phyloP scores from a whole-genome alignment of 2,797 vertebrate genomes.

The Sebastolobus altivelis region DNA sequence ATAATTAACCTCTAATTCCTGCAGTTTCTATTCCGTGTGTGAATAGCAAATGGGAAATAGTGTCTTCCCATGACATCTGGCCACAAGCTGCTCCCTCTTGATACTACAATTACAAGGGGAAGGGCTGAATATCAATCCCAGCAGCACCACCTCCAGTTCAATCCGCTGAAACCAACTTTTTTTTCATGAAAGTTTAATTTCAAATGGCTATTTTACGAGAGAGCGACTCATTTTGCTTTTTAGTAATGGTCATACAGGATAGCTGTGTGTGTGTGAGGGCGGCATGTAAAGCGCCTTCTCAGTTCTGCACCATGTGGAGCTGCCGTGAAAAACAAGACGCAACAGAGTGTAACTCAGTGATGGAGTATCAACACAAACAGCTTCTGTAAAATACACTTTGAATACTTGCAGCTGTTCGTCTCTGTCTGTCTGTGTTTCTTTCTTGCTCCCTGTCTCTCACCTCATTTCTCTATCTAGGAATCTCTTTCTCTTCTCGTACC shows the following conservation, averaged over 20 bases:
- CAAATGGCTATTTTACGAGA: constrained; percentile 40
- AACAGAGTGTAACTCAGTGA: constrained; percentile 41
- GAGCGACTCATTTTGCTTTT: constrained; percentile 34
- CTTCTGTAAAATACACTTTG: constrained; percentile 26
- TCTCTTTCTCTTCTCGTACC: constrained; percentile 26
- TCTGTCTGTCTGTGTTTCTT: neutral
- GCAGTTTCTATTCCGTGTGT: constrained; percentile 72
- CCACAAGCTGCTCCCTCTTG: constrained; percentile 77
- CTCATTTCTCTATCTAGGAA: constrained; percentile 11
- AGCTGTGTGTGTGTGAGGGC: constrained; percentile 12
- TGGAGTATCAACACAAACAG: constrained; percentile 25
- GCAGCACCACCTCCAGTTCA: constrained; percentile 32
- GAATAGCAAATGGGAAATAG: constrained; percentile 77
- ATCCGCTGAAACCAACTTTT: constrained; percentile 25
- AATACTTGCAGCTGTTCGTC: constrained; percentile 15
- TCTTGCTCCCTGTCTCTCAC: constrained; percentile 5
- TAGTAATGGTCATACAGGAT: constrained; percentile 6
- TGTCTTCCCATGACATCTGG: constrained; percentile 79
- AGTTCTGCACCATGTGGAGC: constrained; percentile 10
- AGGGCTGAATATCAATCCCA: constrained; percentile 62
- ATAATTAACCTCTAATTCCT: constrained; percentile 84
- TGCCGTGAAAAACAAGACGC: constrained; percentile 11
- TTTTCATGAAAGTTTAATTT: constrained; percentile 53
- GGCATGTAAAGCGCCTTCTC: constrained; percentile 23
- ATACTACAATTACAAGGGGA: constrained; percentile 59